phyloP scores from a whole-genome alignment of 1,140 invertebrate species.

The Planococcus citri region DNA sequence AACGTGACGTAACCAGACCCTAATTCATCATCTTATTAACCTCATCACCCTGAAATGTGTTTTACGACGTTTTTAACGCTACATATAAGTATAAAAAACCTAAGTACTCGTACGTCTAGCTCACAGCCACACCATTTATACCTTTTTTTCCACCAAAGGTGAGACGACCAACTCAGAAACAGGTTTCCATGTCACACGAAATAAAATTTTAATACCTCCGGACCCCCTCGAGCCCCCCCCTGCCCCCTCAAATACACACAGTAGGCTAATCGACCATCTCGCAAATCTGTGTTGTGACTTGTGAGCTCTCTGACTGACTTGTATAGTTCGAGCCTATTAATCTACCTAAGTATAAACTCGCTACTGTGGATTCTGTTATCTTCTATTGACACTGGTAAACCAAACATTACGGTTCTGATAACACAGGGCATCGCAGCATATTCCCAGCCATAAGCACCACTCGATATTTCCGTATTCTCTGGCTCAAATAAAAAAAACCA shows the following conservation, averaged over 20 bases:
- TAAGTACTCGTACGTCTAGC: too few species aligned
- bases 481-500: background rate
- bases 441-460: background rate
- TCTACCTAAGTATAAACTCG: background rate
- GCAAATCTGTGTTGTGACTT: too few species aligned
- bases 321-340: too few species aligned
- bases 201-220: slow-evolving; percentile 1
- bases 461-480: background rate
- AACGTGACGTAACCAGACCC: slow-evolving; percentile 15
- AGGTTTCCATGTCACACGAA: slow-evolving; percentile 11
- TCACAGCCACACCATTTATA: too few species aligned
- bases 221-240: too few species aligned
- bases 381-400: background rate
- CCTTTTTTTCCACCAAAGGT: too few species aligned
- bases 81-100: too few species aligned
- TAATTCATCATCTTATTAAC: slow-evolving; percentile 20
- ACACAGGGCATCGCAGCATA: background rate
- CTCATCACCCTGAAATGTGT: slow-evolving; percentile 20
- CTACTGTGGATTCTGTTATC: slow-evolving; percentile 1
- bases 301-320: too few species aligned
- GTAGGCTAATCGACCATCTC: background rate
- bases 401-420: background rate
- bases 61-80: slow-evolving; percentile 16
- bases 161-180: too few species aligned
- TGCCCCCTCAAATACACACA: too few species aligned